Base-by-base conservation (phyloP, 1,140 invertebrate genomes). In the Dreissena polymorpha region DNA sequence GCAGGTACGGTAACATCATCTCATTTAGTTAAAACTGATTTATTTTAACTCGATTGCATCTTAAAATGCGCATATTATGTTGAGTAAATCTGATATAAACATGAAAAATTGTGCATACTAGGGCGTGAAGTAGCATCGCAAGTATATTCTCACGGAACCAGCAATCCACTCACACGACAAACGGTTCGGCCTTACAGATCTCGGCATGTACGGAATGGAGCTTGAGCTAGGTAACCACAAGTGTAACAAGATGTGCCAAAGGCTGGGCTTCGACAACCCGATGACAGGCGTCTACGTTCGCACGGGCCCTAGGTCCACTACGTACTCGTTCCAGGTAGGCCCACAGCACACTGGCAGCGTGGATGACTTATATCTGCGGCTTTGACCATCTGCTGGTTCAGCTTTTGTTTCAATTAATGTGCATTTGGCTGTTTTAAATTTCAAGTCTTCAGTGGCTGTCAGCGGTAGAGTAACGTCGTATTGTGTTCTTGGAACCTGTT, bases 201-300 rank as follows among this genome's bases (percentile, higher is more conserved):
- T 78, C 10, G 75, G 75, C 16, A 65, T 53, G 0, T 29, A 68
- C 50, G 75, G 75, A 2, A 78, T 78, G 75, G 75, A 78, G 39
- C 67, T 39, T n/a, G 60, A 68, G 39, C 65, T 78, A 13, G 75
- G 25, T 0, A 78, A 78, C 27, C 75, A 78, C 21, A 65, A 64
- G 3, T 78, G 75, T 51, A 78, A 78, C 63, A 25, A 14, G 12
- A 10, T 78, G 10, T 78, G 75, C 23, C 16, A 21, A 27, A 14
- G 53, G 25, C 49, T 78, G 50, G 64, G 75, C 50, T 29, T 78
- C 18, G 25, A 53, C 13, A 78, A 78, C 50, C 75, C 75, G 10
- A n/a, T 69, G 50, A 27, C 49, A 13, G 75, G 65, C 10, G 12
- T 23, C n/a, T 21, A 69, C 6, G 21, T 78, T 12, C 50, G n/a